A percentile compares a stretch with the other conserved stretches of the same genome.
These are phyloP conservation scores for Pseudeuparius sepicola DNA, from an alignment of 2,888 invertebrate genomes.

Conservation along the genomic window DNA sequence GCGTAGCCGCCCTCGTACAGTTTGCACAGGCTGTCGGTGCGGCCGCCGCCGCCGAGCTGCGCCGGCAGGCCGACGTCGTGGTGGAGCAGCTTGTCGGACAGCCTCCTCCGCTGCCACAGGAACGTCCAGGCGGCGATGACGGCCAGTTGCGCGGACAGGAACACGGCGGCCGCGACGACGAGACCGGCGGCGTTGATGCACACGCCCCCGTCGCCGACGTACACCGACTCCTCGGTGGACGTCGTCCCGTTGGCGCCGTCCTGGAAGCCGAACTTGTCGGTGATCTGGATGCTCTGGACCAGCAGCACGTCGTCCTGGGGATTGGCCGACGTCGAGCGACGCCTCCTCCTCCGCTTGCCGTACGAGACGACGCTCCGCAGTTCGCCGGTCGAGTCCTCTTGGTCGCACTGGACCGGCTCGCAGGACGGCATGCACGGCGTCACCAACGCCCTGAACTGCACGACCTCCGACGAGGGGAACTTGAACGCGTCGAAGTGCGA, in stretches of 20 bases:
- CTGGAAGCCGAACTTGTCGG: constrained; percentile 84
- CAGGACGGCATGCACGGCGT: constrained; percentile 91
- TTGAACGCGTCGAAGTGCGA: constrained; percentile 95
- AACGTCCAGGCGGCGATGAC: constrained; percentile 83
- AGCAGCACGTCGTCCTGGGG: constrained; percentile 72
- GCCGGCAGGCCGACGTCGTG: constrained; percentile 58
- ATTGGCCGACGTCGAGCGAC: constrained; percentile 45
- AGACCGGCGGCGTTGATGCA: constrained; percentile 74
- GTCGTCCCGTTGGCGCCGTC: constrained; percentile 45
- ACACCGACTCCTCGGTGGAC: constrained; percentile 60
- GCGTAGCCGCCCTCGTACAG: constrained; percentile 80
- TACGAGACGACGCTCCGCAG: constrained; percentile 73
- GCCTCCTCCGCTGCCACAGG: constrained; percentile 71
- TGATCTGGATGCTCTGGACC: constrained; percentile 85
- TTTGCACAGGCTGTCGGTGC: constrained; percentile 72
- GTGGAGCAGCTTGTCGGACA: constrained; percentile 44
- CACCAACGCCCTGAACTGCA: constrained; percentile 90
- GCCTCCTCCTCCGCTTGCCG: constrained; percentile 66
- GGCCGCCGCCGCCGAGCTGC: constrained; percentile 44
- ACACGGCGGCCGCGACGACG: constrained; percentile 75
- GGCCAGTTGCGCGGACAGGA: constrained; percentile 77
- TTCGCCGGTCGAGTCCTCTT: constrained; percentile 73
- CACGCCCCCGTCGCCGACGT: constrained; percentile 50
- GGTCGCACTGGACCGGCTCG: constrained; percentile 84
- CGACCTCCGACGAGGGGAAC: constrained; percentile 89